Conservation (phyloP, 37 sponge, comb jelly and placozoan genomes). For the Haliclona indistincta region DNA sequence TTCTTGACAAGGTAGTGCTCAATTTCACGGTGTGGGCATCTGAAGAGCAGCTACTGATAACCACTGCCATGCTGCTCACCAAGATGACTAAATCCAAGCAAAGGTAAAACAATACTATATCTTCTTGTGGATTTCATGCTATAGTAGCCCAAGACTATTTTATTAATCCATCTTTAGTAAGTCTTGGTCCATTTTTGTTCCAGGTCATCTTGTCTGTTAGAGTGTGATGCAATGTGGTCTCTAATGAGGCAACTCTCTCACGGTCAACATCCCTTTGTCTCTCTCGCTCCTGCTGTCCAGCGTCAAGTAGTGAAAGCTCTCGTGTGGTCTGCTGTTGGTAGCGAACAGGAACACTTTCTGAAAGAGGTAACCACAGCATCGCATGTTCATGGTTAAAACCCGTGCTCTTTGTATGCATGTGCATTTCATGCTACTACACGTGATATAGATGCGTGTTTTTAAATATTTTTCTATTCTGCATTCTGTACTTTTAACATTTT, state of each 20-base stretch:
- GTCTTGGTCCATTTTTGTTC: neutral
- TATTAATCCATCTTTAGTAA: neutral
- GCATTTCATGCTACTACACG: neutral
- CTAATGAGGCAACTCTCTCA: slow-evolving; percentile 36
- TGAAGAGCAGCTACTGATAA: slow-evolving; percentile 53
- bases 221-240: slow-evolving; percentile 56
- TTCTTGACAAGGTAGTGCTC: slow-evolving; percentile 59
- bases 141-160: neutral
- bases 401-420: neutral
- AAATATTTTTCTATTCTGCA: neutral
- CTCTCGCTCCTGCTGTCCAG: slow-evolving; percentile 41
- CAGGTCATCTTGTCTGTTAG: neutral
- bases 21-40: slow-evolving; percentile 70
- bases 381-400: too few species aligned
- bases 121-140: neutral
- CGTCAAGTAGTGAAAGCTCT: slow-evolving; percentile 34
- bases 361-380: slow-evolving; percentile 37
- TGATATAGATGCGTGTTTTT: neutral
- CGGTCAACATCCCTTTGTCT: slow-evolving; percentile 10
- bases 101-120: slow-evolving; percentile 7
- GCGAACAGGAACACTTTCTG: slow-evolving; percentile 35
- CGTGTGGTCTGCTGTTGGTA: slow-evolving; percentile 41
- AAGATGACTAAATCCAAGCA: slow-evolving; percentile 4
- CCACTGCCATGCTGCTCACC: slow-evolving; percentile 45
- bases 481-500: neutral